Conservation (phyloP, 1,140 invertebrate species). For the Dysdera silvatica region DNA sequence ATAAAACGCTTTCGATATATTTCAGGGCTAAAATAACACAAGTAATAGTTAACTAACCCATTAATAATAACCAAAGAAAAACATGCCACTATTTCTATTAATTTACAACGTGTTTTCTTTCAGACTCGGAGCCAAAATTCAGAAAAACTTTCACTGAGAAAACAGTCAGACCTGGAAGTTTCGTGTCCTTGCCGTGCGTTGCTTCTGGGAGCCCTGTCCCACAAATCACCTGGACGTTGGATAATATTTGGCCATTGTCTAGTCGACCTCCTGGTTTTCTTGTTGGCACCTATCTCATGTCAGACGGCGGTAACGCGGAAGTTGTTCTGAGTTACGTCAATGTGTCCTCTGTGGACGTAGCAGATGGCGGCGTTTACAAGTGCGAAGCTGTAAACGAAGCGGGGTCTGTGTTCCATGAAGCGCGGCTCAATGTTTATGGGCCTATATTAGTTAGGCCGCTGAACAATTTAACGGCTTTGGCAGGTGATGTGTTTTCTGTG, state of each 20-base stretch:
- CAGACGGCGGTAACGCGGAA: slow-evolving; percentile 49
- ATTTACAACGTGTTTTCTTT: too few species aligned
- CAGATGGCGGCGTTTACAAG: slow-evolving; percentile 43
- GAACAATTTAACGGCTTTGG: slow-evolving; percentile 18
- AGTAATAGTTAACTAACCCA: too few species aligned
- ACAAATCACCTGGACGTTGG: slow-evolving; percentile 85
- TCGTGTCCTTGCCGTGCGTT: slow-evolving; percentile 69
- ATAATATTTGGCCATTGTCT: slow-evolving; percentile 47
- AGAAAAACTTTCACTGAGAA: slow-evolving; percentile 75
- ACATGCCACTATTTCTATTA: too few species aligned
- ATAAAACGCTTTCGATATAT: too few species aligned
- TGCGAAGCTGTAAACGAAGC: slow-evolving; percentile 42
- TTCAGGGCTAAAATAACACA: too few species aligned
- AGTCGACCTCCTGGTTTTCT: slow-evolving; percentile 21
- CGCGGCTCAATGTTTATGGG: slow-evolving; percentile 37
- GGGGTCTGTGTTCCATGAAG: slow-evolving; percentile 42
- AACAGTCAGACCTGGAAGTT: slow-evolving; percentile 74
- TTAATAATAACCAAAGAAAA: too few species aligned
- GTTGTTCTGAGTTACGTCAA: slow-evolving; percentile 70
- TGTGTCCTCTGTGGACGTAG: slow-evolving; percentile 72
- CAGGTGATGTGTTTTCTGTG: slow-evolving; percentile 2
- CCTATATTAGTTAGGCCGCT: slow-evolving; percentile 44
- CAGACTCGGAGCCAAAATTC: slow-evolving; percentile 58
- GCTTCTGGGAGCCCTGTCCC: slow-evolving; percentile 85
- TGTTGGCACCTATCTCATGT: slow-evolving; percentile 13